These are phyloP conservation scores for Scolopax bukidnonensis DNA, from an alignment of 2,797 vertebrate genomes.

Conservation along the genomic window DNA sequence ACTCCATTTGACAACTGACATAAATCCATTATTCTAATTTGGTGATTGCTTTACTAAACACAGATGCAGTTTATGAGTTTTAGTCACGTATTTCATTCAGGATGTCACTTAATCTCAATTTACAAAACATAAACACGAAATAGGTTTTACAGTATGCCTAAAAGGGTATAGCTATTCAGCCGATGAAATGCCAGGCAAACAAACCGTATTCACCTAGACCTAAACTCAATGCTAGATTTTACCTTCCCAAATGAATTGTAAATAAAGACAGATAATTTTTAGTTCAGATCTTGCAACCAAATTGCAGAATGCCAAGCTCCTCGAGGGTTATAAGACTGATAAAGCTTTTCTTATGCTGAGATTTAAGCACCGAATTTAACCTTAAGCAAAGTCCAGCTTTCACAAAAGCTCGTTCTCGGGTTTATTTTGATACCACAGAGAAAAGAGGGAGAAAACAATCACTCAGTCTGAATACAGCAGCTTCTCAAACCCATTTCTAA, in stretches of 20 bases:
- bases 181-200: slow-evolving; percentile 58
- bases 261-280: slow-evolving; percentile 50
- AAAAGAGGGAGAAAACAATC: slow-evolving; percentile 38
- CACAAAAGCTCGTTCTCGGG: slow-evolving; percentile 66
- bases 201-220: slow-evolving; percentile 54
- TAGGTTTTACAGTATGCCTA: slow-evolving; percentile 50
- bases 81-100: slow-evolving; percentile 72
- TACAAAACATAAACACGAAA: slow-evolving; percentile 66
- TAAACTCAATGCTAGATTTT: slow-evolving; percentile 57
- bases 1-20: slow-evolving; percentile 78
- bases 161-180: slow-evolving; percentile 45
- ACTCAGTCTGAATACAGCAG: slow-evolving; percentile 52
- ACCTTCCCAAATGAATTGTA: slow-evolving; percentile 42
- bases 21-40: slow-evolving; percentile 75
- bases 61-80: slow-evolving; percentile 71
- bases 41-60: slow-evolving; percentile 67
- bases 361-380: slow-evolving; percentile 57
- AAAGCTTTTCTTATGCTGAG: slow-evolving; percentile 49
- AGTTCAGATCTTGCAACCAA: slow-evolving; percentile 62
- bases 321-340: slow-evolving; percentile 27
- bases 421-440: slow-evolving; percentile 29
- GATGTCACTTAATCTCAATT: slow-evolving; percentile 71
- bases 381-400: slow-evolving; percentile 71
- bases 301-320: slow-evolving; percentile 60
- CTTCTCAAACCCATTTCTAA: slow-evolving; percentile 69